phyloP scores from a whole-genome alignment of 2,888 invertebrate species.

The Latheticus oryzae region DNA sequence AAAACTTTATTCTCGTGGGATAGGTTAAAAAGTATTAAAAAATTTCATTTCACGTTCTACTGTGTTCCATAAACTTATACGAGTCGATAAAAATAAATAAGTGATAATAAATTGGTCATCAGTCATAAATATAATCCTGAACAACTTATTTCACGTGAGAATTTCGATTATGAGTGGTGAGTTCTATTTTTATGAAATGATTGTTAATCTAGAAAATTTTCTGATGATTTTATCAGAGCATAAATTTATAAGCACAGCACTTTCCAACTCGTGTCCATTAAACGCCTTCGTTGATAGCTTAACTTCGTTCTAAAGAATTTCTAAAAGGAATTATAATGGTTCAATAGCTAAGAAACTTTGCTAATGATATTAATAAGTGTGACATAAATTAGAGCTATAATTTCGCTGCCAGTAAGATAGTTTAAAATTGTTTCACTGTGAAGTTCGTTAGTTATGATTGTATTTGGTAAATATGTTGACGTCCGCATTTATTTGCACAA shows the following conservation, averaged over 20 bases:
- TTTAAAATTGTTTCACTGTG: constrained; percentile 1
- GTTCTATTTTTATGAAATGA: too few species aligned
- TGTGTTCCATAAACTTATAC: too few species aligned
- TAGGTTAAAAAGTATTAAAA: too few species aligned
- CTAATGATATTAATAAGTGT: constrained; percentile 2
- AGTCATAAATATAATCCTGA: too few species aligned
- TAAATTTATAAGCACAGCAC: constrained; percentile 12
- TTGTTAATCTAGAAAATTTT: constrained; percentile 10
- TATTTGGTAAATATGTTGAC: constrained; percentile 24
- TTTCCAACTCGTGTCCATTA: constrained; percentile 19
- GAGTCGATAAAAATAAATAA: too few species aligned
- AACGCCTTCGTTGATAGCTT: not conserved
- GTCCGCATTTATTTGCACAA: constrained; percentile 32
- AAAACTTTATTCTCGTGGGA: too few species aligned
- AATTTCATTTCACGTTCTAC: too few species aligned
- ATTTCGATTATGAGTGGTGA: too few species aligned
- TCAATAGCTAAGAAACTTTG: not conserved
- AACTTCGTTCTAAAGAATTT: constrained; percentile 6
- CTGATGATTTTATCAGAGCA: constrained; percentile 7
- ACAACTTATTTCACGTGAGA: too few species aligned
- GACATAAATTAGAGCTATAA: constrained; percentile 5
- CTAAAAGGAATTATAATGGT: constrained; percentile 29
- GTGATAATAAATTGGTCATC: too few species aligned
- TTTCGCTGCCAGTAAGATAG: not conserved
- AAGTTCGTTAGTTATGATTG: constrained; percentile 29